phyloP scores from a whole-genome alignment of 2,113 vertebrate genomes.

The Pan paniscus region DNA sequence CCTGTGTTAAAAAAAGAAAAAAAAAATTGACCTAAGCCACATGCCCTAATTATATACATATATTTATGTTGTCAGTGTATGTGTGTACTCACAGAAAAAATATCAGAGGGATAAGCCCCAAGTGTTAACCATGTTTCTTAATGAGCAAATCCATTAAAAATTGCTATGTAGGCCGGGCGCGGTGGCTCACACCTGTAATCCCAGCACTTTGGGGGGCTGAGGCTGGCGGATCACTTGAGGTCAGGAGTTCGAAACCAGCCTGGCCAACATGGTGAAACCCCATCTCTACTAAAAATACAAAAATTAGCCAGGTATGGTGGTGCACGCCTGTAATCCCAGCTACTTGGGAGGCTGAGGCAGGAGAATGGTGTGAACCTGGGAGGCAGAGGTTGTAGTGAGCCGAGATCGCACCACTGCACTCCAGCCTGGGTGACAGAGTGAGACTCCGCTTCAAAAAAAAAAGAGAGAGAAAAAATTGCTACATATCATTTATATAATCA shows the following conservation, averaged over 20 bases:
- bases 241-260: neutral
- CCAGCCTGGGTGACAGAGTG: neutral
- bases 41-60: neutral
- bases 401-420: neutral
- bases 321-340: neutral
- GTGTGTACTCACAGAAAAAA: neutral
- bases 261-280: neutral
- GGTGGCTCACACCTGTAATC: neutral
- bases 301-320: neutral
- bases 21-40: neutral
- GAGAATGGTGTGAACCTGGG: neutral
- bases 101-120: neutral
- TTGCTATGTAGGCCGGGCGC: rapidly evolving
- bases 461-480: neutral
- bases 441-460: neutral
- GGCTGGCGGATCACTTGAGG: neutral
- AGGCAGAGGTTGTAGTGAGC: neutral
- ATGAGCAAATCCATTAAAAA: neutral
- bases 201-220: neutral
- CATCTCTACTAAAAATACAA: neutral
- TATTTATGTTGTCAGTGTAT: neutral
- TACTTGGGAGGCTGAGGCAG: neutral
- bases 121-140: neutral
- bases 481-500: neutral
- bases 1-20: neutral